These are phyloP conservation scores for Colaptes auratus DNA, from an alignment of 2,113 vertebrate species.

Conservation along the genomic window DNA sequence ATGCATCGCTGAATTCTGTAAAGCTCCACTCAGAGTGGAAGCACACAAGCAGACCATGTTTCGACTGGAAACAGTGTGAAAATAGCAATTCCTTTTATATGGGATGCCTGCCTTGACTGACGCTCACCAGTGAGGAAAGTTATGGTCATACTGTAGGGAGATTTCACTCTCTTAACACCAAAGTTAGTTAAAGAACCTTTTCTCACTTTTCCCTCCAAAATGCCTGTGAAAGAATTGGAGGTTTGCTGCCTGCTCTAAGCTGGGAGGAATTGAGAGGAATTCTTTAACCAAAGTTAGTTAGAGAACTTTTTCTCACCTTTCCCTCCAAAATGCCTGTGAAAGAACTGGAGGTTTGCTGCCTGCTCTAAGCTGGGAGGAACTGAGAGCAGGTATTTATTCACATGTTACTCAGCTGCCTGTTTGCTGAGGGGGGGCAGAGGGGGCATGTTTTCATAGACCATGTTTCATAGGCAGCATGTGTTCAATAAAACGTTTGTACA, in stretches of 20 bases:
- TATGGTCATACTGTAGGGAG: not conserved
- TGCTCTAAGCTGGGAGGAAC: not conserved
- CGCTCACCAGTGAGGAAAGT: not conserved
- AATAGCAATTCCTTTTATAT: not conserved
- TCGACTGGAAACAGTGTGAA: not conserved
- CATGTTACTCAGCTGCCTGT: constrained; percentile 11
- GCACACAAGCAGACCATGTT: constrained; percentile 1
- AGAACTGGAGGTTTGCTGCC: not conserved
- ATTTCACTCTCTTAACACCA: not conserved
- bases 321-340: not conserved
- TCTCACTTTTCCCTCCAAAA: not conserved
- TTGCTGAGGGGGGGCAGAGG: not conserved
- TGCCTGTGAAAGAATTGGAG: not conserved
- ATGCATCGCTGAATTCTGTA: not conserved
- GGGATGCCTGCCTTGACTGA: constrained; percentile 24
- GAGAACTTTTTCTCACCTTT: not conserved
- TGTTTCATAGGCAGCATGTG: constrained; percentile 61
- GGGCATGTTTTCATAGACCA: constrained; percentile 58
- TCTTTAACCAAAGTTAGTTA: no score
- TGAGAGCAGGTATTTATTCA: constrained; percentile 43
- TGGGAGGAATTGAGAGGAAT: not conserved
- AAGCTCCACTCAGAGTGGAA: not conserved
- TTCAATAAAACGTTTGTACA: constrained; percentile 71
- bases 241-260: not conserved
- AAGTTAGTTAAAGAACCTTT: not conserved